Evolutionary conservation across 2,113 vertebrate genomes (phyloP).

Genomic region (Tetrax tetrax): DNA sequence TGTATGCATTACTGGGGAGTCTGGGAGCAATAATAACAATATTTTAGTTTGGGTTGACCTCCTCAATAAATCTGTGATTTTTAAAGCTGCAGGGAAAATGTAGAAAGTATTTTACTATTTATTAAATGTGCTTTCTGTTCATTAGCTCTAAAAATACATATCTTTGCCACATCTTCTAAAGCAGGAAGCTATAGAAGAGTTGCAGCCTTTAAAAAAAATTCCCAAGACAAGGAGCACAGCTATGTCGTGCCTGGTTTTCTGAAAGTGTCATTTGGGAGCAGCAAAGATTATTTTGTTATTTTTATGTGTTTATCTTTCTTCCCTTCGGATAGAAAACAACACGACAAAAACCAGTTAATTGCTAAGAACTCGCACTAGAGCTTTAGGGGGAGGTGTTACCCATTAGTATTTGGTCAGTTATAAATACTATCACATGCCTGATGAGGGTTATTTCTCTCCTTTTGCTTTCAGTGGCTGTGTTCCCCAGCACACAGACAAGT

Average conservation of each 20-base stretch:
- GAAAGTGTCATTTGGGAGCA: not conserved
- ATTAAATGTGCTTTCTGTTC: not conserved
- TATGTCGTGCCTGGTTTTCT: not conserved
- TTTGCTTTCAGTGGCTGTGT: constrained; percentile 71
- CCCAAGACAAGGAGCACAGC: not conserved
- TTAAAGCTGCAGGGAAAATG: not conserved
- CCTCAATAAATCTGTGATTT: not conserved
- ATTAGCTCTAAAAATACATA: not conserved
- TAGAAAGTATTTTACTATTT: not conserved
- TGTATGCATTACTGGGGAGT: not conserved
- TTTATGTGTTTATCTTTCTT: not conserved
- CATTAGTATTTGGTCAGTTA: not conserved
- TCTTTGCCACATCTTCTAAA: not conserved
- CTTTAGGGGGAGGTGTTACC: not conserved
- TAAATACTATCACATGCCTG: not conserved
- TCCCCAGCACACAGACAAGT: constrained; percentile 72
- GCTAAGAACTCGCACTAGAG: not conserved
- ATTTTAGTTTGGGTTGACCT: not conserved
- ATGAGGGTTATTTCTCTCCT: constrained; percentile 4
- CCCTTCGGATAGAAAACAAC: not conserved
- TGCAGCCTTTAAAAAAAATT: not conserved
- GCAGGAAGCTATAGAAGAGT: not conserved
- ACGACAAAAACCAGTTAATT: not conserved
- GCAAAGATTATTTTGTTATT: not conserved
- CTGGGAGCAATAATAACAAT: not conserved